Evolutionary conservation across 2,888 invertebrate genomes (phyloP).

Genomic region (Drosophila testacea): DNA sequence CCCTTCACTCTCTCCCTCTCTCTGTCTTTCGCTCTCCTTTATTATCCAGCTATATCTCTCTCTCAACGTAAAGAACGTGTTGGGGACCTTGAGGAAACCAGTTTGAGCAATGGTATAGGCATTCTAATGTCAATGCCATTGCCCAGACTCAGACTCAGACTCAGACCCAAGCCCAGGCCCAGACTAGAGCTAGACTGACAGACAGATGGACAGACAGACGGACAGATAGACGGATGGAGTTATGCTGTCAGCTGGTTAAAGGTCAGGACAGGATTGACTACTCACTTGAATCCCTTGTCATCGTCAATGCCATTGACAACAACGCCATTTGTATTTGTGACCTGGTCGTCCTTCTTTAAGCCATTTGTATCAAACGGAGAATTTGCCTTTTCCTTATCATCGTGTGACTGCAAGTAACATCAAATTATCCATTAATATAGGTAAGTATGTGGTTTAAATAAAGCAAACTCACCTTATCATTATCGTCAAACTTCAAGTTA

Average conservation of each 20-base stretch:
- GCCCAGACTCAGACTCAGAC: constrained; percentile 63
- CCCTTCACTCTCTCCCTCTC: background rate
- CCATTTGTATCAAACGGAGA: constrained; percentile 86
- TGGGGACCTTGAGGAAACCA: constrained; percentile 84
- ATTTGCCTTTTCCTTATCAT: constrained; percentile 87
- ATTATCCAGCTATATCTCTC: background rate
- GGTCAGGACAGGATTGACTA: constrained; percentile 67
- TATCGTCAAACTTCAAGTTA: constrained; percentile 87
- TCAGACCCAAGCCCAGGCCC: constrained; percentile 49
- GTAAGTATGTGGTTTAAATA: background rate
- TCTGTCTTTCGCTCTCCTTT: too few relatives aligned
- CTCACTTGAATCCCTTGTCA: constrained; percentile 96
- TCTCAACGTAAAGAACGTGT: constrained; percentile 44
- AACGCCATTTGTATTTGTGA: constrained; percentile 87
- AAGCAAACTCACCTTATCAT: constrained; percentile 83
- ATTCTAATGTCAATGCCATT: constrained; percentile 85
- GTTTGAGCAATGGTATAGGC: constrained; percentile 69
- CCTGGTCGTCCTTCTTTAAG: constrained; percentile 86
- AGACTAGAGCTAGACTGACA: constrained; percentile 33
- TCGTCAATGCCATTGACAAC: constrained; percentile 92
- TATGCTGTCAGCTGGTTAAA: constrained; percentile 30
- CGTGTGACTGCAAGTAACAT: constrained; percentile 79
- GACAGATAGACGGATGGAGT: constrained; percentile 17
- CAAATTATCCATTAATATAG: background rate
- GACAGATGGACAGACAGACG: constrained; percentile 5